These are phyloP conservation scores for Perithous albicinctus DNA, from an alignment of 2,888 invertebrate genomes.

Conservation along the genomic window DNA sequence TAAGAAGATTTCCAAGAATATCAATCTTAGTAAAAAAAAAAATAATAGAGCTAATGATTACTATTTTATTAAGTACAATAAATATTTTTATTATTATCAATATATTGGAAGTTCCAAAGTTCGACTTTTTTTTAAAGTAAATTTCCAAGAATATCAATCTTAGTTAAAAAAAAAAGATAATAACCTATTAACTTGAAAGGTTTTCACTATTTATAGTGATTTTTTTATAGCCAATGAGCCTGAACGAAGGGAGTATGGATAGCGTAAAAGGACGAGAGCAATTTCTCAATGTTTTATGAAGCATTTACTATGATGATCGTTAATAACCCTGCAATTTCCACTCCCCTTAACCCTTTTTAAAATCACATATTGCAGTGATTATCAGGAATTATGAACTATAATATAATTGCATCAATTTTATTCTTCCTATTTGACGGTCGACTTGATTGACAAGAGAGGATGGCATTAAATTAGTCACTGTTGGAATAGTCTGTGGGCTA, in stretches of 20 bases:
- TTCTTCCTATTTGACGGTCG: background rate
- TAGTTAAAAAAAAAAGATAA: background rate
- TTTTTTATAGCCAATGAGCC: conserved; percentile 13
- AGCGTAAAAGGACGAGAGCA: background rate
- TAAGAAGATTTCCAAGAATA: background rate
- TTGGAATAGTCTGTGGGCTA: conserved; percentile 31
- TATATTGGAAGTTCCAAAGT: no score
- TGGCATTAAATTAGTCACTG: conserved; percentile 14
- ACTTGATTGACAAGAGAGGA: background rate
- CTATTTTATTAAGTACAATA: no score
- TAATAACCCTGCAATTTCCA: conserved; percentile 20
- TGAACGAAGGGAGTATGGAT: conserved; percentile 16
- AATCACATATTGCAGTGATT: conserved; percentile 1
- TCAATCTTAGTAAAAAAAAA: background rate
- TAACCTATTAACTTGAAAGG: background rate
- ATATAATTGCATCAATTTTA: conserved; percentile 6
- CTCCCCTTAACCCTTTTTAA: background rate
- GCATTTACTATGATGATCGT: background rate
- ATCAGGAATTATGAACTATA: background rate
- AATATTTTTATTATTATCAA: no score
- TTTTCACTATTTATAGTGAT: background rate
- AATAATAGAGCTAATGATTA: no score
- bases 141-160: no score
- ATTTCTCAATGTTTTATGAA: conserved; percentile 19
- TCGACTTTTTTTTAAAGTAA: no score